These are phyloP conservation scores for Callipepla squamata DNA, from an alignment of 2,113 vertebrate genomes.

Conservation along the genomic window DNA sequence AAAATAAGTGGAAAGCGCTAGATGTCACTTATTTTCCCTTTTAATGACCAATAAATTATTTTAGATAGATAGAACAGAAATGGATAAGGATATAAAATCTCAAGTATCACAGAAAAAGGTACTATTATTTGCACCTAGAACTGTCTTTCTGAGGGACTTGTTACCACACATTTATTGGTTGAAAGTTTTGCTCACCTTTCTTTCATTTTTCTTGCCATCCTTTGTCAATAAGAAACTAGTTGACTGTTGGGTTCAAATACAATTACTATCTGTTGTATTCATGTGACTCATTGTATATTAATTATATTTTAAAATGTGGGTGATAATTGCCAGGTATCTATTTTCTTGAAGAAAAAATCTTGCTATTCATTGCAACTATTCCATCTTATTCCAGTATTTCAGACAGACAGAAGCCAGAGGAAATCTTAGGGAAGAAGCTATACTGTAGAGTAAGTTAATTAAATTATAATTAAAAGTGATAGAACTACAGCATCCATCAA, in stretches of 20 bases:
- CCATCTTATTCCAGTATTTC: neutral
- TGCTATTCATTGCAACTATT: neutral
- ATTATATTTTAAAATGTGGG: neutral
- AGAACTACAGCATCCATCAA: neutral
- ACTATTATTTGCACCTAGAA: neutral
- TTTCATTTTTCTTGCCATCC: neutral
- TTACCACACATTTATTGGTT: neutral
- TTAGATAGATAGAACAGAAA: neutral
- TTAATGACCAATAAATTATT: neutral
- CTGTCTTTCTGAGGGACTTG: neutral
- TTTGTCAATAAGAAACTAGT: neutral
- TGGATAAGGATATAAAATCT: neutral
- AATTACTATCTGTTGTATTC: neutral
- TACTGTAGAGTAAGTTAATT: slow-evolving; percentile 25
- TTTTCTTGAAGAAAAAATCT: neutral
- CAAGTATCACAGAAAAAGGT: neutral
- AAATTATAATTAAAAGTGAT: slow-evolving; percentile 17
- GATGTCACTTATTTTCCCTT: neutral
- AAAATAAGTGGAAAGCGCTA: neutral
- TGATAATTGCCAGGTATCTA: neutral
- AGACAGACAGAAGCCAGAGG: neutral
- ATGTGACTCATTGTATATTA: neutral
- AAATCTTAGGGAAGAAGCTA: slow-evolving; percentile 1
- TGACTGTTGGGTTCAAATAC: neutral
- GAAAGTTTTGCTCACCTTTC: neutral